Evolutionary conservation across 2,888 invertebrate genomes (phyloP), one percentile per base, ranked within the genome.

Genomic region (Trypoxylon attenuatum): DNA sequence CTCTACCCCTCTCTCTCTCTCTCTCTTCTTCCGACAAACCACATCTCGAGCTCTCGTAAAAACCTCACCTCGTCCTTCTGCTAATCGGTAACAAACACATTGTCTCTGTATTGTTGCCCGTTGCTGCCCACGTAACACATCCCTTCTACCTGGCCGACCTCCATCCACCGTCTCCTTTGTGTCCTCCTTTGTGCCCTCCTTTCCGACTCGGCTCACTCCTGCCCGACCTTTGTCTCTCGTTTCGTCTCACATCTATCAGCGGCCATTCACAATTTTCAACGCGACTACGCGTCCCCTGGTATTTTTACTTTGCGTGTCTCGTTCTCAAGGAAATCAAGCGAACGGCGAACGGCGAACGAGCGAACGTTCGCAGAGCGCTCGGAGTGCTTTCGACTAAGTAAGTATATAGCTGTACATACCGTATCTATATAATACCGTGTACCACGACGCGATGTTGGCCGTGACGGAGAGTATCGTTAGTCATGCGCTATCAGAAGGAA

Each of bases 11-110:
- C 22, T 22, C 23, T 38, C 25, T 23, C 5, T 15, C 38, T 16
- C 16, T 22, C 15, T 27, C 6, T n/a, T 21, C 47, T 16, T 29
- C 33, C 41, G 27, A 16, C 45, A 41, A 16, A 25, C 57, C 55
- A 43, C 43, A 60, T 50, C 61, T 53, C 62, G 59, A 49, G 55
- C 71, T 71, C 76, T 76, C 76, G 77, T 77, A 77, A 77, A 76
- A 77, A 71, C 69, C 74, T 74, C 69, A 69, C 64, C 75, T 69
- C 69, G 69, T 74, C 71, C 70, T 70, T 70, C 62, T 68, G 71
- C 78, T 84, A 84, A 84, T 84, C 84, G 82, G 80, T 82, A 81
- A 78, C 74, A 79, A 80, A 82, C 76, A 82, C 82, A 83, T 83
- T 82, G 83, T 83, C 79, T 82, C 72, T 75, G 72, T 68, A 76